These are phyloP conservation scores for Lamellibrachia luymesi DNA, from an alignment of 1,140 invertebrate species.

Conservation along the genomic window DNA sequence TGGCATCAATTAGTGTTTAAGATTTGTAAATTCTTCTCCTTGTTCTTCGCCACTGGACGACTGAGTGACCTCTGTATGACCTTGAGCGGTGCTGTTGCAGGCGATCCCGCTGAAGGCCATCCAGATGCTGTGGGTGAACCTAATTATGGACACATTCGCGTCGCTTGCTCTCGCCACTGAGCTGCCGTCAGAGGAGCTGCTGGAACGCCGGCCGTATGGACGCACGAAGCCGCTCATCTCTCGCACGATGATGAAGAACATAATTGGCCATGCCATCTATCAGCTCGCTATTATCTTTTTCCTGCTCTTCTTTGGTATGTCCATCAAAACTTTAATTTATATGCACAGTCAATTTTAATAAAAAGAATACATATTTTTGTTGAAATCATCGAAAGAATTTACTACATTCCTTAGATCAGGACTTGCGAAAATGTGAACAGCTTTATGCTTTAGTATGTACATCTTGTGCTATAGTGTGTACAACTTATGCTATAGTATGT, in stretches of 20 bases:
- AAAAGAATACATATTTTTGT: too few relatives aligned
- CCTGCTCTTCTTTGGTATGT: constrained; percentile 40
- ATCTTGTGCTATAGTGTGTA: too few relatives aligned
- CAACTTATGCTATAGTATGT: too few relatives aligned
- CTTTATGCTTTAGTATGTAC: too few relatives aligned
- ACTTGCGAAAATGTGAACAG: too few relatives aligned
- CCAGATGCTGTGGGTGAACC: constrained; percentile 99
- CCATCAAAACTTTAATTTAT: too few relatives aligned
- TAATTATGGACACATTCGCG: constrained; percentile 98
- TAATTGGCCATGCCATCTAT: constrained; percentile 93
- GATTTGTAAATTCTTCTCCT: too few relatives aligned
- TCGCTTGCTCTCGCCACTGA: constrained; percentile 95
- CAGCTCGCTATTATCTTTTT: constrained; percentile 91
- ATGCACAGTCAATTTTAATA: too few relatives aligned
- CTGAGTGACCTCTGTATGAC: background rate
- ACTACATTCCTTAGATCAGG: too few relatives aligned
- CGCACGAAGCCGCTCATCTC: constrained; percentile 96
- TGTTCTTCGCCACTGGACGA: background rate
- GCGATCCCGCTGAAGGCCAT: constrained; percentile 75
- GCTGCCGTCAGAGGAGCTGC: constrained; percentile 86
- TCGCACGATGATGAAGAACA: constrained; percentile 99
- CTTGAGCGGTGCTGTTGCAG: constrained; percentile 32
- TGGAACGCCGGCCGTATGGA: constrained; percentile 93
- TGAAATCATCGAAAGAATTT: too few relatives aligned
- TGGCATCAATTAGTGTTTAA: background rate